A percentile compares a stretch with the other conserved stretches of the same genome.
These are phyloP conservation scores for Dorcus parallelipipedus DNA, from an alignment of 2,888 invertebrate genomes.

Conservation along the genomic window DNA sequence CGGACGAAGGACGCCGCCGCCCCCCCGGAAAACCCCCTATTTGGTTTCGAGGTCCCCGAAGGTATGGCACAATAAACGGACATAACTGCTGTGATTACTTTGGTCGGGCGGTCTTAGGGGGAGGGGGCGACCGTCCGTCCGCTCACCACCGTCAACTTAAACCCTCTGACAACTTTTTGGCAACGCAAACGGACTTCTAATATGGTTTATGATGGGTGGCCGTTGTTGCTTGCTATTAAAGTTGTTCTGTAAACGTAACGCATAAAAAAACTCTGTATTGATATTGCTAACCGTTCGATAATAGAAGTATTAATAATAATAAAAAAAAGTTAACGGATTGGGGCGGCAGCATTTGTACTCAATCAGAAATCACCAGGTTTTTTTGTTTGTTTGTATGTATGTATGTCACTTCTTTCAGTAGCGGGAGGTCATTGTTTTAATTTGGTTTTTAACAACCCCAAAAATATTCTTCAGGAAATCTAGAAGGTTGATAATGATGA, in stretches of 20 bases:
- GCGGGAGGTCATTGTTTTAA: no score
- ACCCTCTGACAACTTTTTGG: neutral
- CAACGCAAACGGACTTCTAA: constrained; percentile 2
- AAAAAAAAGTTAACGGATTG: constrained; percentile 36
- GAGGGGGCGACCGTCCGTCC: neutral
- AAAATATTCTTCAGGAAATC: no score
- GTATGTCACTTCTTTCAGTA: neutral
- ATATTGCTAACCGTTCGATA: constrained; percentile 48
- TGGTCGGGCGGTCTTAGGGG: neutral
- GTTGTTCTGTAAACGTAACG: constrained; percentile 13
- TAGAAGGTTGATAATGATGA: no score
- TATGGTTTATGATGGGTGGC: neutral
- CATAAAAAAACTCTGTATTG: constrained; percentile 26
- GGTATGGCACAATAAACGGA: constrained; percentile 15
- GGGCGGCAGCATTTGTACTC: constrained; percentile 47
- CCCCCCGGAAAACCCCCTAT: neutral
- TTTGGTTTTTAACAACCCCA: no score
- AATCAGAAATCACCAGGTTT: constrained; percentile 45
- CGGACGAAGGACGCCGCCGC: no score
- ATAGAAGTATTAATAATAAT: constrained; percentile 32
- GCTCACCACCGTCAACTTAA: neutral
- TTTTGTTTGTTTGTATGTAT: constrained; percentile 13
- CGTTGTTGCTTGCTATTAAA: constrained; percentile 1
- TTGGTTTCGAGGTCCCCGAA: constrained; percentile 5
- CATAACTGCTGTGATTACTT: neutral